phyloP scores from a whole-genome alignment of 2,113 vertebrate genomes.

The Synodontis membranacea region DNA sequence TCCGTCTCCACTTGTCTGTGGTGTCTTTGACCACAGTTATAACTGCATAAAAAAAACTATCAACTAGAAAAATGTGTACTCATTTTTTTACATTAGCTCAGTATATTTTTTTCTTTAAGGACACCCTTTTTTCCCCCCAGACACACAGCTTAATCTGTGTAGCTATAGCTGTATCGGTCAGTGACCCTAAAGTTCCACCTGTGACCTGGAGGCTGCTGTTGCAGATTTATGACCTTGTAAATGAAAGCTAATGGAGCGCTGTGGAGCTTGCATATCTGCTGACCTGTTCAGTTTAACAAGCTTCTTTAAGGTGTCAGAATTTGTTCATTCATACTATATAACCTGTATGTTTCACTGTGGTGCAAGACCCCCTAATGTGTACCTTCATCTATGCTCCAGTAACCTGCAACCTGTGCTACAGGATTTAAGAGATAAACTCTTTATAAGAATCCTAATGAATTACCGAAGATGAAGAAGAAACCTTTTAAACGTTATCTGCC shows the following conservation, averaged over 20 bases:
- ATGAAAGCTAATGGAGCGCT: background rate
- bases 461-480: background rate
- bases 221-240: background rate
- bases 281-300: background rate
- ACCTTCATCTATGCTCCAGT: no score
- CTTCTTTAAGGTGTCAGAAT: background rate
- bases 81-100: background rate
- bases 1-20: background rate
- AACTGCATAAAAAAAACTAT: background rate
- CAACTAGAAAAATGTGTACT: background rate
- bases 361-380: background rate
- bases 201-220: background rate
- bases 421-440: background rate
- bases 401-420: background rate
- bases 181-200: background rate
- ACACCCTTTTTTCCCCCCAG: background rate
- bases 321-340: background rate
- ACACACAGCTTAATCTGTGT: background rate
- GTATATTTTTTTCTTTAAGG: background rate
- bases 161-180: background rate
- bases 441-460: background rate
- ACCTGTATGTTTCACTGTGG: background rate
- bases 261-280: background rate
- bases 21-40: constrained; percentile 1
- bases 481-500: background rate